Evolutionary conservation across 2,888 invertebrate genomes (phyloP).

Genomic region (Anoplius nigerrimus): DNA sequence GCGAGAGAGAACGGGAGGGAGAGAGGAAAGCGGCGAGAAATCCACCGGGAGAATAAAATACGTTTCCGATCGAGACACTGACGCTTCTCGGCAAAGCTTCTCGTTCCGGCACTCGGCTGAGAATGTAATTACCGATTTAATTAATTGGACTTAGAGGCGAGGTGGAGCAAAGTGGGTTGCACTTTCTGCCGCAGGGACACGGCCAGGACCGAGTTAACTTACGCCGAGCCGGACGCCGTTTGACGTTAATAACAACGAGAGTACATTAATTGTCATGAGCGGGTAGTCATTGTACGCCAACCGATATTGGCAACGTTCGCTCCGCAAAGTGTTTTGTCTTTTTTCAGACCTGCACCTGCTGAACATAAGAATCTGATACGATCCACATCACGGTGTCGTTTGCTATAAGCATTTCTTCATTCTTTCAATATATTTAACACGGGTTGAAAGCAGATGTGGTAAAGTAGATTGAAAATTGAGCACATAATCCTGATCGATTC

Average conservation of each 20-base stretch:
- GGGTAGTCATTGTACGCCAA: too few relatives aligned
- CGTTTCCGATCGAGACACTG: conserved; percentile 5
- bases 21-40: not conserved
- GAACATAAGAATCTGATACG: too few relatives aligned
- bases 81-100: not conserved
- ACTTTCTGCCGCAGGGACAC: conserved; percentile 7
- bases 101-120: conserved; percentile 25
- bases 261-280: conserved; percentile 28
- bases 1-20: not conserved
- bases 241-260: conserved; percentile 30
- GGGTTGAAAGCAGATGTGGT: too few relatives aligned
- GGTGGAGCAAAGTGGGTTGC: conserved; percentile 28
- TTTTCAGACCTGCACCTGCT: too few relatives aligned
- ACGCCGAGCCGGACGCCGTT: conserved; percentile 20
- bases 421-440: too few relatives aligned
- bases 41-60: conserved; percentile 1
- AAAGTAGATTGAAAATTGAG: too few relatives aligned
- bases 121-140: conserved; percentile 58
- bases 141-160: conserved; percentile 46
- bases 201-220: conserved; percentile 19
- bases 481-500: not conserved
- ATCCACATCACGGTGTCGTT: too few relatives aligned
- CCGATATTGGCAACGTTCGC: too few relatives aligned
- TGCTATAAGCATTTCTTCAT: too few relatives aligned
- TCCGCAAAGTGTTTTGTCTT: too few relatives aligned